These are phyloP conservation scores for Lepidotrigona ventralis DNA, from an alignment of 1,140 invertebrate species.

Conservation along the genomic window DNA sequence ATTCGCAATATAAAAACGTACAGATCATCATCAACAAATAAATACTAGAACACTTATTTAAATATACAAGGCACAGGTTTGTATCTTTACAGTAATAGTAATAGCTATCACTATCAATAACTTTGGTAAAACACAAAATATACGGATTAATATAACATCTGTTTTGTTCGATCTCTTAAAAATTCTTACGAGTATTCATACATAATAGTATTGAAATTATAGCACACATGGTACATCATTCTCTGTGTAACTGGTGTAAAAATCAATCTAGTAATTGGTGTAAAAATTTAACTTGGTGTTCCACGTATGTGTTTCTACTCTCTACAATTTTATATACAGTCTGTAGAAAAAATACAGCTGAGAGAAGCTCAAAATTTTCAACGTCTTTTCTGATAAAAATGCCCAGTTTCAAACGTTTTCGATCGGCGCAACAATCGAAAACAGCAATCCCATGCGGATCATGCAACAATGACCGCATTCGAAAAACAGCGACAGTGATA, in stretches of 20 bases:
- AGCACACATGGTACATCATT: slow-evolving; percentile 4
- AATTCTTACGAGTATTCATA: neutral
- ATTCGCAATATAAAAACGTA: slow-evolving; percentile 69
- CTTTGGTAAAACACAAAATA: slow-evolving; percentile 43
- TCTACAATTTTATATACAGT: slow-evolving; percentile 36
- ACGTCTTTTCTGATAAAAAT: slow-evolving; percentile 35
- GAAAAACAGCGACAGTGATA: slow-evolving; percentile 27
- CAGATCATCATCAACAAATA: slow-evolving; percentile 62
- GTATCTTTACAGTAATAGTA: slow-evolving; percentile 48
- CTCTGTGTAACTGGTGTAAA: neutral
- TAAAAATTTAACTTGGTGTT: slow-evolving; percentile 14
- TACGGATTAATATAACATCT: neutral
- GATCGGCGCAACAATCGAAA: slow-evolving; percentile 27
- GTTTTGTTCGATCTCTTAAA: neutral
- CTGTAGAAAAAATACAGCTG: slow-evolving; percentile 40
- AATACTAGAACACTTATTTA: slow-evolving; percentile 65
- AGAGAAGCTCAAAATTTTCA: slow-evolving; percentile 9
- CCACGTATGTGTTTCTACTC: slow-evolving; percentile 4
- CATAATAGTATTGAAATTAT: neutral
- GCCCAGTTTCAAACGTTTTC: slow-evolving; percentile 57
- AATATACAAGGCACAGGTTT: slow-evolving; percentile 68
- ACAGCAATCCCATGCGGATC: slow-evolving; percentile 57
- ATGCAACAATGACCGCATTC: slow-evolving; percentile 26
- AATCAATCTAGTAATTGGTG: neutral
- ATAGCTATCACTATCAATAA: slow-evolving; percentile 19